phyloP scores from a whole-genome alignment of 2,797 vertebrate species.

The Acanthis flammea region DNA sequence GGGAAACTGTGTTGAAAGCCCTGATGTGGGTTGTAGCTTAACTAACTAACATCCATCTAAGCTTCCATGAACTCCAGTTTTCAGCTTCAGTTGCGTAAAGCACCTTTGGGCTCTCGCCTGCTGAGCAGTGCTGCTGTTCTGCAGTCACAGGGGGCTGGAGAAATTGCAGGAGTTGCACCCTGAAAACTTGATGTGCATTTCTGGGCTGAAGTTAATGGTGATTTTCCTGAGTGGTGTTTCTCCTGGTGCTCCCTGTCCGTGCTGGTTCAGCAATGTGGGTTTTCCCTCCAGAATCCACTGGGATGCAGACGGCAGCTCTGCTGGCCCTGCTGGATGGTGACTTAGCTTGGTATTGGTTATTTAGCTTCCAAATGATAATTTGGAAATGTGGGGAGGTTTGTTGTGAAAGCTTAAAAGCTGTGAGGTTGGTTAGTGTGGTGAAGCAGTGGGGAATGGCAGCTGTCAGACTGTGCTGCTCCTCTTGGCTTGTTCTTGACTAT shows the following conservation, averaged over 20 bases:
- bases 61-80: neutral
- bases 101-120: neutral
- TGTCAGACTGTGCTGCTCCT: neutral
- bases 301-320: neutral
- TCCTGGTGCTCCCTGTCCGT: neutral
- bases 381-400: neutral
- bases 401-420: neutral
- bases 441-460: neutral
- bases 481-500: neutral
- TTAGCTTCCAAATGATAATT: neutral
- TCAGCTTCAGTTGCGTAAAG: neutral
- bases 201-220: neutral
- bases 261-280: neutral
- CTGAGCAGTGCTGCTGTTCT: neutral
- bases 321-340: neutral
- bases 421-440: neutral
- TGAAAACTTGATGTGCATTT: neutral
- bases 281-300: neutral
- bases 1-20: neutral
- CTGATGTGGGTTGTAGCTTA: neutral
- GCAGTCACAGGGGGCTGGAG: neutral
- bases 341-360: neutral
- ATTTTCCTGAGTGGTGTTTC: neutral
- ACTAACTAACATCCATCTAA: neutral
- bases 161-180: neutral